These are phyloP conservation scores for Corvus hawaiiensis DNA, from an alignment of 2,113 vertebrate species.

Conservation along the genomic window DNA sequence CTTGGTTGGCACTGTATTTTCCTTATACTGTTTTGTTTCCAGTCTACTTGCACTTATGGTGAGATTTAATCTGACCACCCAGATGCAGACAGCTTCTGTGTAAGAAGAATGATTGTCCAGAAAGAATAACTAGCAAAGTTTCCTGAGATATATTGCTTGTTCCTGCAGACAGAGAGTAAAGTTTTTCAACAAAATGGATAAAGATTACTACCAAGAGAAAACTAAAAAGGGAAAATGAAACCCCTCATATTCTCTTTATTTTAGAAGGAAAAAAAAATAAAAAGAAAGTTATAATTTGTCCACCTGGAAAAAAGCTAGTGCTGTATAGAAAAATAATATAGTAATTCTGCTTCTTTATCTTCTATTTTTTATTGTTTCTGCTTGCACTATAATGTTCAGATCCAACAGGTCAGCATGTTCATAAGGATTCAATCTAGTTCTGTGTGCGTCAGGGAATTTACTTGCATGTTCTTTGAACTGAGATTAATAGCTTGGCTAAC, in stretches of 20 bases:
- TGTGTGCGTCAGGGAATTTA: not conserved
- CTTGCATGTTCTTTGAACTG: slow-evolving; percentile 45
- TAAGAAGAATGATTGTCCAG: not conserved
- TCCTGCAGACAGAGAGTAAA: not conserved
- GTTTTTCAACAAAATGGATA: not conserved
- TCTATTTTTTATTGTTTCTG: not conserved
- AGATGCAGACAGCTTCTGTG: not conserved
- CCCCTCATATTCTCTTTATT: not conserved
- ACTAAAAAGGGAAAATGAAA: not conserved
- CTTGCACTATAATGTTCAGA: not conserved
- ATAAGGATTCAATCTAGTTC: slow-evolving; percentile 57
- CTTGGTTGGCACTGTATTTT: not conserved
- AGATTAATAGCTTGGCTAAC: slow-evolving; percentile 53
- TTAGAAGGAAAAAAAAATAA: not conserved
- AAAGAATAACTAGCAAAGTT: not conserved
- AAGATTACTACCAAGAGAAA: not conserved
- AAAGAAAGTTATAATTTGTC: not conserved
- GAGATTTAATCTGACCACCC: not conserved
- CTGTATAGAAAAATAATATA: not conserved
- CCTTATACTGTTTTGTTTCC: not conserved
- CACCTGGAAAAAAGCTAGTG: not conserved
- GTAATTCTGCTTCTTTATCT: not conserved
- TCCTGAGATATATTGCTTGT: not conserved
- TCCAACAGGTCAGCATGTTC: slow-evolving; percentile 27
- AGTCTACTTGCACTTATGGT: not conserved